These are phyloP conservation scores for Stegostoma tigrinum DNA, from an alignment of 2,113 vertebrate genomes.

Conservation along the genomic window DNA sequence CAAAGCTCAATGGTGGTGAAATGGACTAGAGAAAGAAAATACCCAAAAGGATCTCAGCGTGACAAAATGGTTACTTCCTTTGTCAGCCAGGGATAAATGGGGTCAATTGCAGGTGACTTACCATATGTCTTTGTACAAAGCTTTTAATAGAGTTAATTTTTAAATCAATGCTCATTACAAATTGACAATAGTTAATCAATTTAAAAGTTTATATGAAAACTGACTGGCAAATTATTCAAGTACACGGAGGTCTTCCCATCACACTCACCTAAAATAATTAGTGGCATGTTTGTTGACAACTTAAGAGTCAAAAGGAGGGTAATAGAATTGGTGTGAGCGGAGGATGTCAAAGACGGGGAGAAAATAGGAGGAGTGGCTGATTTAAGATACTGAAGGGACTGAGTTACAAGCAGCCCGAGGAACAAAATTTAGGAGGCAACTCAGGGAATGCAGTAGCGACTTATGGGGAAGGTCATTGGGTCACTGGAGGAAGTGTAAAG, in stretches of 20 bases:
- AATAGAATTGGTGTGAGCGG: not conserved
- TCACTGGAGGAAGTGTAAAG: not conserved
- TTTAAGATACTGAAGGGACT: not conserved
- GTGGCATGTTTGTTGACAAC: not conserved
- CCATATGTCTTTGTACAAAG: not conserved
- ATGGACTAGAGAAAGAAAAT: not conserved
- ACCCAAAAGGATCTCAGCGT: not conserved
- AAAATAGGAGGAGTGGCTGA: not conserved
- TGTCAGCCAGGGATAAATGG: not conserved
- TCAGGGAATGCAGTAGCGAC: not conserved
- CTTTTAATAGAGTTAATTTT: not conserved
- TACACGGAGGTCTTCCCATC: not conserved
- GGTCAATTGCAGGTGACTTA: slow-evolving; percentile 2
- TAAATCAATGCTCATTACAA: not conserved
- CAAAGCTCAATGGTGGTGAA: not conserved
- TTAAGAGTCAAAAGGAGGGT: too few relatives aligned
- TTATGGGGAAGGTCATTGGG: slow-evolving; percentile 9
- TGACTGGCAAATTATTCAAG: not conserved
- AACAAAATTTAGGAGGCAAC: not conserved
- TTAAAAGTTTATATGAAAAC: not conserved
- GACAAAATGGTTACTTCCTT: slow-evolving; percentile 1
- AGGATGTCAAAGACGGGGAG: not conserved
- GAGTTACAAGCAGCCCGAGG: not conserved
- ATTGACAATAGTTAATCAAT: not conserved
- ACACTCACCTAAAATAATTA: not conserved